These are phyloP conservation scores for Ypsolopha sequella DNA, from an alignment of 2,888 invertebrate species.

Conservation along the genomic window DNA sequence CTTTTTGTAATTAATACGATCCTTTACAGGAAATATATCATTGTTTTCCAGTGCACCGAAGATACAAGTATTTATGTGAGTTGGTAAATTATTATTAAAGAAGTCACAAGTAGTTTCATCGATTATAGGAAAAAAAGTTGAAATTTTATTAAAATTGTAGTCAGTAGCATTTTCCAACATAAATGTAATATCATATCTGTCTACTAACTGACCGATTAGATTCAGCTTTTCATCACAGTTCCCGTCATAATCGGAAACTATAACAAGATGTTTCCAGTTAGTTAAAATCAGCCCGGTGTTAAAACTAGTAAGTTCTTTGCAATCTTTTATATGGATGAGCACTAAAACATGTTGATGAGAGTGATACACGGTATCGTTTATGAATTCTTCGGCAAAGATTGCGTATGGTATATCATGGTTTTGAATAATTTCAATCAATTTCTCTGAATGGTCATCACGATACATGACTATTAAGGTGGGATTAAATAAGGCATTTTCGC, in stretches of 20 bases:
- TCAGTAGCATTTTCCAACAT: constrained; percentile 15
- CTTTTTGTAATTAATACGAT: too few relatives aligned
- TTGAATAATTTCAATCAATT: too few relatives aligned
- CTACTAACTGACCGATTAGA: constrained; percentile 15
- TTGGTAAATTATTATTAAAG: constrained; percentile 12
- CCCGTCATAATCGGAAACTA: constrained; percentile 11
- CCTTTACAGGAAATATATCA: constrained; percentile 26
- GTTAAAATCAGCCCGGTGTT: too few relatives aligned
- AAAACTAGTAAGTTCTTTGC: too few relatives aligned
- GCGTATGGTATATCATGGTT: too few relatives aligned
- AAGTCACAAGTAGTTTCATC: constrained; percentile 24
- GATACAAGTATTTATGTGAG: constrained; percentile 25
- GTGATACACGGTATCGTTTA: too few relatives aligned
- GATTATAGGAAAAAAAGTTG: constrained; percentile 25
- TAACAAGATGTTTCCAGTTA: too few relatives aligned
- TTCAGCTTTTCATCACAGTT: constrained; percentile 14
- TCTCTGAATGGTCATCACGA: too few relatives aligned
- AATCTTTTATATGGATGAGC: too few relatives aligned
- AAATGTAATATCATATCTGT: constrained; percentile 25
- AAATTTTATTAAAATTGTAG: constrained; percentile 13
- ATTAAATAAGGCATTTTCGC: background rate
- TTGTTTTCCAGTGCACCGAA: constrained; percentile 18
- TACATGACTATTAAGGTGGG: too few relatives aligned
- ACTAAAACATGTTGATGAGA: too few relatives aligned
- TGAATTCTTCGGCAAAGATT: too few relatives aligned